A percentile compares a stretch with the other conserved stretches of the same genome.
These are phyloP conservation scores for Crotalus horridus DNA, from an alignment of 2,113 vertebrate genomes.

Conservation along the genomic window DNA sequence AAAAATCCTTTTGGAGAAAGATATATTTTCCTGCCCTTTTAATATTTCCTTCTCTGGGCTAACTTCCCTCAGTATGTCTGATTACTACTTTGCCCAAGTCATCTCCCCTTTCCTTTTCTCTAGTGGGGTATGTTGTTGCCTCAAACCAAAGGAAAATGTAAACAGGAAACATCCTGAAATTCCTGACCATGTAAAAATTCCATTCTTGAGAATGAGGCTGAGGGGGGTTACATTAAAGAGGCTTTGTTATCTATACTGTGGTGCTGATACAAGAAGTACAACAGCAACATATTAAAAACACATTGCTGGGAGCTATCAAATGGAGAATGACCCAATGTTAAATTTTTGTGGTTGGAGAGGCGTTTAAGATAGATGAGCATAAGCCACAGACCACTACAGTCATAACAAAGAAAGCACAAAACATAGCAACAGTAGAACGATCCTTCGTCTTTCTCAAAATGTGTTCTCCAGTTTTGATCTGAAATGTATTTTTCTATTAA, in stretches of 20 bases:
- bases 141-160: conserved; percentile 13
- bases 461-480: neutral
- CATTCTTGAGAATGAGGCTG: conserved; percentile 1
- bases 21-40: too few relatives aligned
- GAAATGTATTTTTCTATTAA: neutral
- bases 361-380: neutral
- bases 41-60: too few relatives aligned
- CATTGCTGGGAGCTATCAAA: conserved; percentile 1
- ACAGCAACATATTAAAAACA: conserved; percentile 2
- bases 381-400: neutral
- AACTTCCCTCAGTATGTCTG: neutral
- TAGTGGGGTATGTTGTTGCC: neutral
- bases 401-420: neutral
- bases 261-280: neutral
- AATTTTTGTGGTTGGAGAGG: neutral
- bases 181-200: neutral
- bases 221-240: conserved; percentile 8
- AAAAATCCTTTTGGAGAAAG: too few relatives aligned
- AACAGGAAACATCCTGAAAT: conserved; percentile 39
- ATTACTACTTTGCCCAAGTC: neutral
- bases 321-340: neutral
- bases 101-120: neutral
- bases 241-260: neutral
- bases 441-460: neutral
- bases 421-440: neutral